Evolutionary conservation across 2,113 vertebrate species (phyloP).

Genomic region (Tautogolabrus adspersus): DNA sequence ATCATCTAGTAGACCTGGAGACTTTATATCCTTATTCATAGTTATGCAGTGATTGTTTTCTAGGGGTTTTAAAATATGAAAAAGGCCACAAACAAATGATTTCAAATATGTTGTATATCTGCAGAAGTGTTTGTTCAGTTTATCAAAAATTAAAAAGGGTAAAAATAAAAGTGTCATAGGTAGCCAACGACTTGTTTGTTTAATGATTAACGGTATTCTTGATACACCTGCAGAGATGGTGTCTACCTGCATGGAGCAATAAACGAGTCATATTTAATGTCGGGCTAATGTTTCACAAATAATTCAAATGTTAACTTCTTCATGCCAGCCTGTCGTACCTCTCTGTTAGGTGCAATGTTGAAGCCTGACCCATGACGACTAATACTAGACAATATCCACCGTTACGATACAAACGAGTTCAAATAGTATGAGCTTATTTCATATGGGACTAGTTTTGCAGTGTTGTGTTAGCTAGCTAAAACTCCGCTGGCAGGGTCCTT

Average conservation of each 20-base stretch:
- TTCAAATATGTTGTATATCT: not conserved
- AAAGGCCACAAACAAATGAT: too few relatives aligned
- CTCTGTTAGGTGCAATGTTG: not conserved
- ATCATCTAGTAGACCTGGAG: too few relatives aligned
- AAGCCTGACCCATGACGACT: not conserved
- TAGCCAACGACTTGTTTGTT: not conserved
- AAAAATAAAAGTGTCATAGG: not conserved
- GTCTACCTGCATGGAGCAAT: not conserved
- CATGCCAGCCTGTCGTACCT: not conserved
- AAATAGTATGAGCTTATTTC: not conserved
- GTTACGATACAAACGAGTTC: not conserved
- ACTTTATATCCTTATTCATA: too few relatives aligned
- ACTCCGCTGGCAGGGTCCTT: slow-evolving; percentile 20
- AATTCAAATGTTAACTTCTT: not conserved
- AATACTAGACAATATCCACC: not conserved
- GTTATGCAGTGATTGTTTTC: too few relatives aligned
- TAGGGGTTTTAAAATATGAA: too few relatives aligned
- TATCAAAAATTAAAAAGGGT: not conserved
- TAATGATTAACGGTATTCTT: not conserved
- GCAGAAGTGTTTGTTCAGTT: not conserved
- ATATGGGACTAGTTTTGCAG: not conserved
- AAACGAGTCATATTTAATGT: not conserved
- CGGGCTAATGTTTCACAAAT: not conserved
- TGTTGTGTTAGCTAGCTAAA: slow-evolving; percentile 14
- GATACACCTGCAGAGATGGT: not conserved